Conservation (phyloP, 2,888 invertebrate genomes). For the Oscheius sp. region DNA sequence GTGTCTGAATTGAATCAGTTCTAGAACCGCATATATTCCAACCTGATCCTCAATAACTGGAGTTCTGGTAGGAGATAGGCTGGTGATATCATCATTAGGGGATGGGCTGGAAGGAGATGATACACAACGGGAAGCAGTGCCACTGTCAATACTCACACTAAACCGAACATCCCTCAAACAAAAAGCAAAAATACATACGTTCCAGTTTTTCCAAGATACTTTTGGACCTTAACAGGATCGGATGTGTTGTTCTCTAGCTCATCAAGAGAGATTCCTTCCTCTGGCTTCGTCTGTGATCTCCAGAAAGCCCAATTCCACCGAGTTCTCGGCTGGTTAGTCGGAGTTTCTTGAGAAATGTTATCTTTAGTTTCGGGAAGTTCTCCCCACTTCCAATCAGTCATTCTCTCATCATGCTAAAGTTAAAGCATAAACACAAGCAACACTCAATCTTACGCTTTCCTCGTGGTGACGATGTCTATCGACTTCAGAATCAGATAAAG, state of each 20-base stretch:
- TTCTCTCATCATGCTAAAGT: slow-evolving; percentile 51
- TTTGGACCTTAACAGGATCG: slow-evolving; percentile 63
- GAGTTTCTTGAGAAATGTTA: slow-evolving; percentile 27
- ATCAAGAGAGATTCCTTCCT: slow-evolving; percentile 61
- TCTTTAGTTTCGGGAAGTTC: slow-evolving; percentile 69
- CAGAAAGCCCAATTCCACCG: slow-evolving; percentile 17
- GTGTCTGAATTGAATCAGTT: slow-evolving; percentile 29
- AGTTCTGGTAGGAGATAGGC: slow-evolving; percentile 5
- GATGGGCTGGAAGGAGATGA: slow-evolving; percentile 50
- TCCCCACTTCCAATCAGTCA: slow-evolving; percentile 72
- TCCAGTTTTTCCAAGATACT: slow-evolving; percentile 60
- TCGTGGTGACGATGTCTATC: slow-evolving; percentile 77
- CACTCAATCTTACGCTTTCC: slow-evolving; percentile 69
- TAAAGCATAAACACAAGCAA: not conserved
- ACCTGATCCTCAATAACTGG: slow-evolving; percentile 23
- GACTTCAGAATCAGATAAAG: slow-evolving; percentile 67
- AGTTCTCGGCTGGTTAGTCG: not conserved
- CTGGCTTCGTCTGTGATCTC: slow-evolving; percentile 23
- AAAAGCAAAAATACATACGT: slow-evolving; percentile 20
- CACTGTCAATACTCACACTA: slow-evolving; percentile 50
- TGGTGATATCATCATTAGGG: not conserved
- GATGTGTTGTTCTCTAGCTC: slow-evolving; percentile 52
- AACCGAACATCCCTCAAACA: slow-evolving; percentile 11
- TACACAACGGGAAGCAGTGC: slow-evolving; percentile 48
- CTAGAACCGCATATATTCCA: not conserved